phyloP scores from a whole-genome alignment of 2,888 invertebrate genomes.

The Elmis aenea region DNA sequence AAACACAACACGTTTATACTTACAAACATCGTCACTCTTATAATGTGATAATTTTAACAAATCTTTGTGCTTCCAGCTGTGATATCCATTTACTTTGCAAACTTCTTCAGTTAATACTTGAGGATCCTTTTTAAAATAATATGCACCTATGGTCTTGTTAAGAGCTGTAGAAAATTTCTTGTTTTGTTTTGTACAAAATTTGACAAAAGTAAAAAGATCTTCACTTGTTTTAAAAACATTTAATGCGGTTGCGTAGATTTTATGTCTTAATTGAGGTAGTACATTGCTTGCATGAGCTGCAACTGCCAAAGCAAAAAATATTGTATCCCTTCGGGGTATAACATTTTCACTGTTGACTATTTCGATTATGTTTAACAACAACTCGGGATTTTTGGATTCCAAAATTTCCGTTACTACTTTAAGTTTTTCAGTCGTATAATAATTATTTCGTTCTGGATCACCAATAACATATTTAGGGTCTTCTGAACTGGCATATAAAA shows the following conservation, averaged over 20 bases:
- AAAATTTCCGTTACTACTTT: constrained; percentile 13
- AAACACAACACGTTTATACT: constrained; percentile 40
- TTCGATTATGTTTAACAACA: constrained; percentile 25
- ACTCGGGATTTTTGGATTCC: constrained; percentile 8
- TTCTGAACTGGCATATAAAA: constrained; percentile 32
- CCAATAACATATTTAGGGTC: constrained; percentile 32
- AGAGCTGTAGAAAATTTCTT: constrained; percentile 24
- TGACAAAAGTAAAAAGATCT: constrained; percentile 39
- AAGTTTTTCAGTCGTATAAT: constrained; percentile 16
- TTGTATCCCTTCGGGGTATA: constrained; percentile 27
- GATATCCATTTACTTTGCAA: constrained; percentile 56
- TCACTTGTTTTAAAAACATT: constrained; percentile 59
- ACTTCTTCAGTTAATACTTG: constrained; percentile 59
- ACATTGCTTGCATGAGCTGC: constrained; percentile 6
- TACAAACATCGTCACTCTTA: constrained; percentile 49
- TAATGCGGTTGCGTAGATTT: constrained; percentile 24
- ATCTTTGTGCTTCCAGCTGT: constrained; percentile 69
- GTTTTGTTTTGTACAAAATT: constrained; percentile 30
- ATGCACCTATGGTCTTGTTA: constrained; percentile 57
- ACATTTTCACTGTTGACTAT: constrained; percentile 28
- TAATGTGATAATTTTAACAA: constrained; percentile 61
- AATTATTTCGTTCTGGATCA: constrained; percentile 29
- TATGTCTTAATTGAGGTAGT: constrained; percentile 8
- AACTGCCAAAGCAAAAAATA: constrained; percentile 32
- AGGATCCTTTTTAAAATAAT: constrained; percentile 61